phyloP scores from a whole-genome alignment of 2,888 invertebrate species.

The Cancer borealis region DNA sequence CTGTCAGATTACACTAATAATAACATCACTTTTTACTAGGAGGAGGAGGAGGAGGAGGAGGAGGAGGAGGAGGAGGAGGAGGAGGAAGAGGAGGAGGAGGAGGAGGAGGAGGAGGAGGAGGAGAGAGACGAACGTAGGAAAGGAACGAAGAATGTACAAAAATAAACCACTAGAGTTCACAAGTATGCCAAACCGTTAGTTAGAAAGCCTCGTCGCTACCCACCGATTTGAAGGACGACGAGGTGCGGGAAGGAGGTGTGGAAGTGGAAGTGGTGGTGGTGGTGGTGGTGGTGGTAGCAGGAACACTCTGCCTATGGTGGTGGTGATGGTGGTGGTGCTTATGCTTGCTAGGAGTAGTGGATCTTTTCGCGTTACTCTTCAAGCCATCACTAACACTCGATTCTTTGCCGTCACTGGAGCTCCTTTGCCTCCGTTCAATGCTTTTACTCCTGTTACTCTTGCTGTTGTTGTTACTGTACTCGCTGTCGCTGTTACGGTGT shows the following conservation, averaged over 20 bases:
- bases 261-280: neutral
- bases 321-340: neutral
- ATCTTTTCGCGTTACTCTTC: neutral
- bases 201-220: conserved; percentile 2
- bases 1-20: neutral
- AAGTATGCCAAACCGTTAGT: neutral
- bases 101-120: neutral
- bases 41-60: conserved; percentile 16
- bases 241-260: neutral
- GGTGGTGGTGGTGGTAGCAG: neutral
- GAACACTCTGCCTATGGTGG: neutral
- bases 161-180: neutral
- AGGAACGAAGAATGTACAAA: neutral
- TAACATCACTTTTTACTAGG: neutral
- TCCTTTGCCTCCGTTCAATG: neutral
- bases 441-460: neutral
- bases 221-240: conserved; percentile 18
- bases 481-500: conserved; percentile 13
- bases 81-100: neutral
- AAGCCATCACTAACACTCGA: neutral
- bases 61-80: neutral
- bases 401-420: neutral
- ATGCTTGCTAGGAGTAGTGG: neutral
- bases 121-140: neutral
- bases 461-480: neutral